These are phyloP conservation scores for Agrotis ipsilon DNA, from an alignment of 2,888 invertebrate species.

Conservation along the genomic window DNA sequence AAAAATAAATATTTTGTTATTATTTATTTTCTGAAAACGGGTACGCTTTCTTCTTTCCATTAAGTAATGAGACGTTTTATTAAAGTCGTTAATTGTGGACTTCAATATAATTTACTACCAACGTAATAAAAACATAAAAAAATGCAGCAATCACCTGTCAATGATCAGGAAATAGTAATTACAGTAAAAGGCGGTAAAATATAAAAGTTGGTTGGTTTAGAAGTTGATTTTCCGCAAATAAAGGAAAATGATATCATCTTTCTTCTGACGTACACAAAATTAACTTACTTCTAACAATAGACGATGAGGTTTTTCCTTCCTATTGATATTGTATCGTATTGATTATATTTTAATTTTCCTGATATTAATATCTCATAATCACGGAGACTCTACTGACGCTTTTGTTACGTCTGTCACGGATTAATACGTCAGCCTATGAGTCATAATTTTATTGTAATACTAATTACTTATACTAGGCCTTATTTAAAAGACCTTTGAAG, in stretches of 20 bases:
- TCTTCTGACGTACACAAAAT: constrained; percentile 6
- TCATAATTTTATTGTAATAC: constrained; percentile 11
- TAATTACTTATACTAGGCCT: neutral
- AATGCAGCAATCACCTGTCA: neutral
- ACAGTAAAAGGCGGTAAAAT: neutral
- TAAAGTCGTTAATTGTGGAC: too few relatives aligned
- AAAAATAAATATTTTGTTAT: too few relatives aligned
- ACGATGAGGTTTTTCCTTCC: constrained; percentile 2
- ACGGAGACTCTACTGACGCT: constrained; percentile 11
- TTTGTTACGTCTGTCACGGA: constrained; percentile 1
- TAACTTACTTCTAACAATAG: constrained; percentile 20
- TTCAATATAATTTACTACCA: neutral
- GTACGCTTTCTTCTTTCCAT: too few relatives aligned
- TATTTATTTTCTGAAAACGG: too few relatives aligned
- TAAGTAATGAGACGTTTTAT: too few relatives aligned
- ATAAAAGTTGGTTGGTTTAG: neutral
- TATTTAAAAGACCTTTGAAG: constrained; percentile 9
- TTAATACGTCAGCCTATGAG: constrained; percentile 13
- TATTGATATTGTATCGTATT: constrained; percentile 16
- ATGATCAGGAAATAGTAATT: constrained; percentile 4
- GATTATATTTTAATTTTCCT: constrained; percentile 27
- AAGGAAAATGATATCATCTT: constrained; percentile 23
- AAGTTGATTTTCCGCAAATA: constrained; percentile 7
- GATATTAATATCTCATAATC: constrained; percentile 30
- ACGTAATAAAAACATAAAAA: constrained; percentile 4